Percentiles rank a stretch among this genome's conserved stretches.
Conservation (phyloP, 2,113 vertebrate species). For the Dermatemys mawii region DNA sequence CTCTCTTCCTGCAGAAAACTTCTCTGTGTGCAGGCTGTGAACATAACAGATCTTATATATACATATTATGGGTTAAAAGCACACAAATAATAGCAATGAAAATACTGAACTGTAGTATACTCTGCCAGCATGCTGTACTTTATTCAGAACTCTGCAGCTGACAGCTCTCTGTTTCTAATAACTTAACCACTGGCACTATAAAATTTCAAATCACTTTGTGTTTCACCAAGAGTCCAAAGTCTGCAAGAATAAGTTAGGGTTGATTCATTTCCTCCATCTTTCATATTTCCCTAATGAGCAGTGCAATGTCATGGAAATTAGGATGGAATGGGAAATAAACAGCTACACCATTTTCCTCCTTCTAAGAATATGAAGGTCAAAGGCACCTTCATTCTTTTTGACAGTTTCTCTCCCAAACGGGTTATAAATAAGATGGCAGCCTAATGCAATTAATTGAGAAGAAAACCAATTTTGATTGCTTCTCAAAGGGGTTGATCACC, state of each 20-base stretch:
- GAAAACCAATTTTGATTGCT: background rate
- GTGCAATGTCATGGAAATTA: slow-evolving; percentile 63
- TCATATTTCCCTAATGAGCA: slow-evolving; percentile 75
- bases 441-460: background rate
- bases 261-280: slow-evolving; percentile 43
- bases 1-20: background rate
- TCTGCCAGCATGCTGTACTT: background rate
- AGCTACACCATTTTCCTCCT: slow-evolving; percentile 49
- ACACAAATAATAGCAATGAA: slow-evolving; percentile 15
- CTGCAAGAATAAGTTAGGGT: slow-evolving; percentile 54
- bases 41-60: background rate
- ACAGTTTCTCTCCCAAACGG: slow-evolving; percentile 4
- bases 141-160: slow-evolving; percentile 32
- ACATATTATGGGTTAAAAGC: slow-evolving; percentile 23
- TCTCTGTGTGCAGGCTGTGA: background rate
- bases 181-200: slow-evolving; percentile 37
- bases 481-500: background rate
- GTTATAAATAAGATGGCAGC: slow-evolving; percentile 32
- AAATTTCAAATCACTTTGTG: slow-evolving; percentile 67
- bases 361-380: slow-evolving; percentile 68
- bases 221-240: slow-evolving; percentile 18
- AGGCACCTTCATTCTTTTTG: slow-evolving; percentile 45
- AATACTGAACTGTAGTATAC: background rate
- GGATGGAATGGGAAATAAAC: slow-evolving; percentile 38
- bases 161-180: slow-evolving; percentile 65